Conservation (phyloP, 2,888 invertebrate species). For the Lasioglossum marginatum region DNA sequence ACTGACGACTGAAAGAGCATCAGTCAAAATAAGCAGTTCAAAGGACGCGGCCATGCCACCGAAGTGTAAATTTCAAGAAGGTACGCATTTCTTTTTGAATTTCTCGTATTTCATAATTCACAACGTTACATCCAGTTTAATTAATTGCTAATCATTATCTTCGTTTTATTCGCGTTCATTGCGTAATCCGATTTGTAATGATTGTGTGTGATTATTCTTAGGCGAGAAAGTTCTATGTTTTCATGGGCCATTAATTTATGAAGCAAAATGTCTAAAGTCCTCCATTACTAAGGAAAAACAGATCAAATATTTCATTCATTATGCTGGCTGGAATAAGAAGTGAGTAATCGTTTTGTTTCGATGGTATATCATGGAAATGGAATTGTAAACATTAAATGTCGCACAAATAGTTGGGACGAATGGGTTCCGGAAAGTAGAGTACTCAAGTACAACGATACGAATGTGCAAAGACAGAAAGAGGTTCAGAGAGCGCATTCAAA, state of each 20-base stretch:
- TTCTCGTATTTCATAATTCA: not conserved
- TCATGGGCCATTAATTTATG: constrained; percentile 97
- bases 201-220: constrained; percentile 76
- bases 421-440: constrained; percentile 89
- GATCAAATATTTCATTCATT: constrained; percentile 96
- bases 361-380: not conserved
- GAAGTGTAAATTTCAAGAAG: constrained; percentile 91
- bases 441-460: constrained; percentile 88
- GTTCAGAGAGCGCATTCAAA: constrained; percentile 86
- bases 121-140: not conserved
- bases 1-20: constrained; percentile 23
- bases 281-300: constrained; percentile 94
- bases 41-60: constrained; percentile 85
- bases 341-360: constrained; percentile 84
- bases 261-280: constrained; percentile 97
- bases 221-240: constrained; percentile 97
- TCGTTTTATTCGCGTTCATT: not conserved
- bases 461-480: constrained; percentile 87
- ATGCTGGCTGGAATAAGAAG: constrained; percentile 99
- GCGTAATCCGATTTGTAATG: constrained; percentile 11
- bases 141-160: constrained; percentile 22
- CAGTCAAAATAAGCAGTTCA: constrained; percentile 56
- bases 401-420: constrained; percentile 85
- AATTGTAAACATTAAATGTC: constrained; percentile 19
- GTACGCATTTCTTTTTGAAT: constrained; percentile 81